Percentiles rank a stretch among this genome's conserved stretches.
Evolutionary conservation across 2,797 vertebrate species (phyloP).

Genomic region (Benthosema pterotum): DNA sequence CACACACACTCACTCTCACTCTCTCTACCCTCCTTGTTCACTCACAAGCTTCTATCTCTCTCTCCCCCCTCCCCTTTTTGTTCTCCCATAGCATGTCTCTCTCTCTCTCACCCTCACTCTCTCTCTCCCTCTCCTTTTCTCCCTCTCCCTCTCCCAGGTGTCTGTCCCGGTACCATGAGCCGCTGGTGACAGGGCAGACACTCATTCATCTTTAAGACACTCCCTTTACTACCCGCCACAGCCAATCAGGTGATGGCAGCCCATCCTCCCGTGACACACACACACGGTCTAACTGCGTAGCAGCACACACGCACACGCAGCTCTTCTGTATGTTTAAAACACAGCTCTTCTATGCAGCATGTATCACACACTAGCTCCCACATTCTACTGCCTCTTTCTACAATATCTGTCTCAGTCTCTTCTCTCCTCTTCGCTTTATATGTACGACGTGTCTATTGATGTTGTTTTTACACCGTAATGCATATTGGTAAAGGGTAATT

Average conservation of each 20-base stretch:
- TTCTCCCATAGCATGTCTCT: background rate
- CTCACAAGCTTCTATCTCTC: no score
- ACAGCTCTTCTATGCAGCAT: no score
- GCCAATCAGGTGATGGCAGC: slow-evolving; percentile 66
- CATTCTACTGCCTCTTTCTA: no score
- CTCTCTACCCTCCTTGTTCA: slow-evolving; percentile 34
- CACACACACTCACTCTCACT: slow-evolving; percentile 4
- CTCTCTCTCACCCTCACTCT: slow-evolving; percentile 23
- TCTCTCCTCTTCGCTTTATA: no score
- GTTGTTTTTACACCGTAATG: no score
- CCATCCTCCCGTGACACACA: slow-evolving; percentile 53
- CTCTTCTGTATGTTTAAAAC: no score
- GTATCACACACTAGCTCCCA: no score
- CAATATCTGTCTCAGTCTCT: no score
- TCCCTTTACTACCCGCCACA: slow-evolving; percentile 50
- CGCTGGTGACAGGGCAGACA: slow-evolving; percentile 45
- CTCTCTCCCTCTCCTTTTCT: slow-evolving; percentile 38
- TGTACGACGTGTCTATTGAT: no score
- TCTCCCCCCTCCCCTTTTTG: background rate
- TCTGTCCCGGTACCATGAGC: no score
- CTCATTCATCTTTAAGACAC: slow-evolving; percentile 74
- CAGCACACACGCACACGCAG: background rate
- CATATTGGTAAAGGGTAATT: no score
- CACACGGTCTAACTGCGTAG: background rate
- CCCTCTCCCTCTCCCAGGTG: background rate